Evolutionary conservation across 2,888 invertebrate species (phyloP), one percentile per base, ranked within the genome.

Genomic region (Carpatolechia fugitivella): DNA sequence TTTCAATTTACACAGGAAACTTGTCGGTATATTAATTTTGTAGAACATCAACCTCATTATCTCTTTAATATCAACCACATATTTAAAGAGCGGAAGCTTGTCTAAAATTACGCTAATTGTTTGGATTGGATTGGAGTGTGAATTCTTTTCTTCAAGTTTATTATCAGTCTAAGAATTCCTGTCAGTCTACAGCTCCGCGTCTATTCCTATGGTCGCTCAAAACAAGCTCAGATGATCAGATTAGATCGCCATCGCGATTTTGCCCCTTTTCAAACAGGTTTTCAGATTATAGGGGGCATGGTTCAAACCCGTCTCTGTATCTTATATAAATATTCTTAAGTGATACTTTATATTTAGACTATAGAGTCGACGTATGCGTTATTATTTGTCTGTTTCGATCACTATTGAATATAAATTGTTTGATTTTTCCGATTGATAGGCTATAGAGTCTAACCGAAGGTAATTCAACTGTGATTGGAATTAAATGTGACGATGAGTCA

Each of bases 211-310:
- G 59, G 65, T 63, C 61, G 65, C 67, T 71, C 72, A 72, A 76
- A 82, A 83, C 81, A 76, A 80, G 78, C 77, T 62, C 75, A 82
- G 86, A 87, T 85, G 75, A 57, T 56, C 63, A 80, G 88, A 87
- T 86, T 82, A 88, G 85, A 88, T 87, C 75, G 63, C 64, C 74
- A 76, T 76, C 72, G 67, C 64, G 76, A 83, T 79, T 78, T 75
- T 78, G 76, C 79, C 76, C 77, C 77, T 75, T 74, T 71, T 68
- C 69, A 72, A 75, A 74, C 73, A 69, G 74, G 70, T 74, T 70
- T 68, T 63, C 66, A 66, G 71, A 55, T 65, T 61, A 63, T 63
- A 61, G 70, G 65, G 70, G 62, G 56, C 64, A 66, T 65, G 68
- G 73, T 73, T 70, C 69, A 70, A 69, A 67, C 68, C 66, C 63